Evolutionary conservation across 1,140 invertebrate species (phyloP), one percentile per base, ranked within the genome.

Genomic region (Belonocnema kinseyi): DNA sequence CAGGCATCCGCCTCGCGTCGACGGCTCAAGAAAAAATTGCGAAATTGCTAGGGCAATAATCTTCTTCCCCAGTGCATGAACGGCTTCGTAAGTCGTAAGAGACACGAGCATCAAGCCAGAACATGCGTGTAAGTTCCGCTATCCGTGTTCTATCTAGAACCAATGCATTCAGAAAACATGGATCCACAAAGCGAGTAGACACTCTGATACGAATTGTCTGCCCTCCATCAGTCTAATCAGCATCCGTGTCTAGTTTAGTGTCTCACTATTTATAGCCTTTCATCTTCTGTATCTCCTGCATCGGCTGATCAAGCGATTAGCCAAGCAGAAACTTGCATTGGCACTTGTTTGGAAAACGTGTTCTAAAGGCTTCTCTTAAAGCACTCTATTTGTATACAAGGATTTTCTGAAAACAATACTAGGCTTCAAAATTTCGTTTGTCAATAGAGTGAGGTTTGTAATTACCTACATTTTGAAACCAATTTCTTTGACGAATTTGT

Each of bases 41-140:
- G 26, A 66, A 66, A 66, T 66, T 66, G 61, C 61, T 66, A 40
- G 61, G 26, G 61, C 61, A 66, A 66, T 66, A 66, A 66, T 66
- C 61, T 33, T 66, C 61, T 40, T 66, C 33, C 40, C 7, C 61
- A 66, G 33, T 40, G 61, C 58, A 66, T 33, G 13, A 66, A 16
- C 26, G 58, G 40, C 26, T 66, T 66, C 61, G 33, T 56, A 21
- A 46, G 40, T 46, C 40, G 17, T 66, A 66, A 66, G 61, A 40
- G 61, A 40, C 21, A 66, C 33, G 33, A 66, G 61, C 61, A 40
- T 66, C 26, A 66, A 66, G 33, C 46, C 21, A 66, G 33, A 33
- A 61, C 6, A 66, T 46, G 61, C 14, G 33, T 46, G 61, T 66
- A 66, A 66, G 40, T 40, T 66, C 61, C 16, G 13, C 26, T 66